Evolutionary conservation across 1,140 invertebrate species (phyloP).

Genomic region (Hesperophylax magnus): DNA sequence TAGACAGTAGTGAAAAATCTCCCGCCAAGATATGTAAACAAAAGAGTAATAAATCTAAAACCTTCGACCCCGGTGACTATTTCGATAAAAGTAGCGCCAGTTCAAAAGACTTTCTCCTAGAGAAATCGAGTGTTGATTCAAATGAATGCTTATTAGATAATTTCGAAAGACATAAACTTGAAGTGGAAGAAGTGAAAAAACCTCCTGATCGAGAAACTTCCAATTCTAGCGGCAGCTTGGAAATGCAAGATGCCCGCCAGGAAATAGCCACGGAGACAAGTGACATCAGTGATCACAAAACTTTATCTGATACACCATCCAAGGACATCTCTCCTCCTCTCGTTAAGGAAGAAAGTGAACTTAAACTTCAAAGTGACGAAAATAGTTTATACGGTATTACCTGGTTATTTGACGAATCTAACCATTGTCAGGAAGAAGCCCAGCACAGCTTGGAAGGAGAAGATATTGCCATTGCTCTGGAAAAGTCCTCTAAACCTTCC

Average conservation of each 20-base stretch:
- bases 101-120: conserved; percentile 76
- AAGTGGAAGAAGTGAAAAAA: conserved; percentile 62
- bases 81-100: conserved; percentile 75
- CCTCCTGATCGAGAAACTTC: conserved; percentile 70
- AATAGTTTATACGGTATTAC: conserved; percentile 68
- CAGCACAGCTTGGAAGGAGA: conserved; percentile 50
- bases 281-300: conserved; percentile 57
- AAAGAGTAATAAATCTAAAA: conserved; percentile 51
- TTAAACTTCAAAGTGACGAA: conserved; percentile 61
- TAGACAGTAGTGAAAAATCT: conserved; percentile 51
- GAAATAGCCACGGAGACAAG: conserved; percentile 62
- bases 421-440: conserved; percentile 60
- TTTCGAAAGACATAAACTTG: conserved; percentile 59
- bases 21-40: conserved; percentile 45
- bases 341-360: conserved; percentile 50
- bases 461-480: conserved; percentile 47
- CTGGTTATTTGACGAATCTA: conserved; percentile 64
- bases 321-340: conserved; percentile 46
- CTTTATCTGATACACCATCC: conserved; percentile 50
- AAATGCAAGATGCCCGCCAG: conserved; percentile 64
- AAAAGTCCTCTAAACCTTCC: conserved; percentile 60
- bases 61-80: conserved; percentile 61
- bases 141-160: conserved; percentile 62
- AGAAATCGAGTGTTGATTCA: conserved; percentile 71
- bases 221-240: conserved; percentile 73